Evolutionary conservation across 2,797 vertebrate species (phyloP).

Genomic region (Aeoliscus strigatus): DNA sequence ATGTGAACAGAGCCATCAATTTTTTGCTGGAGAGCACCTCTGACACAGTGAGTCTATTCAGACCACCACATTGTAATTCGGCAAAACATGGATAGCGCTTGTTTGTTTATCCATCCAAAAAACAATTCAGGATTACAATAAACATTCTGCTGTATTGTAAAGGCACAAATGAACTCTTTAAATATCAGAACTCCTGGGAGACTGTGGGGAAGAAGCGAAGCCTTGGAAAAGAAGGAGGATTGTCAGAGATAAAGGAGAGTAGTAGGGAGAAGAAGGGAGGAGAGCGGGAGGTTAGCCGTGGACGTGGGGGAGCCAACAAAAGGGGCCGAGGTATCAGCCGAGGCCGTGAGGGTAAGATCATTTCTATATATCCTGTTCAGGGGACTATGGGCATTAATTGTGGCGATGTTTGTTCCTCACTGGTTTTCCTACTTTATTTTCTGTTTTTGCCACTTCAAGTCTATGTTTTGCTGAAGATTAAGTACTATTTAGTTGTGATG

Average conservation of each 20-base stretch:
- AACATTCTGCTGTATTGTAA: background rate
- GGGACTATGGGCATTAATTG: background rate
- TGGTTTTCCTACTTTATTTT: background rate
- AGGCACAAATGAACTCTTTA: background rate
- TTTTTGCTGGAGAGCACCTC: conserved; percentile 92
- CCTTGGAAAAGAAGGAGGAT: conserved; percentile 84
- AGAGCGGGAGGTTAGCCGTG: conserved; percentile 83
- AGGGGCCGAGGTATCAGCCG: conserved; percentile 85
- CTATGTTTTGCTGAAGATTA: too few relatives aligned
- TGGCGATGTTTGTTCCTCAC: background rate
- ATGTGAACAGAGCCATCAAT: conserved; percentile 96
- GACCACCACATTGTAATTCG: too few relatives aligned
- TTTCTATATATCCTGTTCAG: background rate
- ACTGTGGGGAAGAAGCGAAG: conserved; percentile 94
- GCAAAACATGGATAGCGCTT: too few relatives aligned
- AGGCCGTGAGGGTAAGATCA: conserved; percentile 79
- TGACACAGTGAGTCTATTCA: conserved; percentile 75
- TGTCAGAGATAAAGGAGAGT: conserved; percentile 80
- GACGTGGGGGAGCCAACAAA: conserved; percentile 81
- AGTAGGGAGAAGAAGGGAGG: conserved; percentile 82
- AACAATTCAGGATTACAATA: background rate
- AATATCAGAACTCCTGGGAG: conserved; percentile 90
- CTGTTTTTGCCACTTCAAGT: too few relatives aligned
- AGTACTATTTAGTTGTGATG: too few relatives aligned
- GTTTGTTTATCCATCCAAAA: background rate